Percentiles rank a stretch among this genome's conserved stretches.
These are phyloP conservation scores for Philaenus spumarius DNA, from an alignment of 1,140 invertebrate species.

Conservation along the genomic window DNA sequence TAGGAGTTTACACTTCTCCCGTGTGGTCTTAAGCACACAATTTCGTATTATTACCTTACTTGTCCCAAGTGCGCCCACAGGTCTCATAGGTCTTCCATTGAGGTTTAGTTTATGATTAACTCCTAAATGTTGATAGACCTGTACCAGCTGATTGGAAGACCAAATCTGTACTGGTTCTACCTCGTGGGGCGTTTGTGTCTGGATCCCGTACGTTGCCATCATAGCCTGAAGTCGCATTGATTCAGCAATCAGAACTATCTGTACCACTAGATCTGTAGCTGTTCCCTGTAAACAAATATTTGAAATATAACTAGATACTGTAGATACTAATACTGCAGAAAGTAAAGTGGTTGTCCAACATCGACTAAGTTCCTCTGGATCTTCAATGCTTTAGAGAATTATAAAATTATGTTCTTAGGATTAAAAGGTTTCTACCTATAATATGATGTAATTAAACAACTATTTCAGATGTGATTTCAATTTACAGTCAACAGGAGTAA, in stretches of 20 bases:
- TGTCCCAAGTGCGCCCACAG: slow-evolving; percentile 93
- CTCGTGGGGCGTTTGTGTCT: slow-evolving; percentile 96
- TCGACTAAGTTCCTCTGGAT: too few species aligned
- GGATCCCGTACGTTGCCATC: slow-evolving; percentile 98
- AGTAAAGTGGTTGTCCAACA: too few species aligned
- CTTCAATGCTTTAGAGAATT: too few species aligned
- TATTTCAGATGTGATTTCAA: too few species aligned
- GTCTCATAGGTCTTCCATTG: slow-evolving; percentile 82
- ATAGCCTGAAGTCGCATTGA: slow-evolving; percentile 95
- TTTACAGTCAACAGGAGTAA: too few species aligned
- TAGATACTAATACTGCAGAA: too few species aligned
- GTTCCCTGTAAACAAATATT: slow-evolving; percentile 62
- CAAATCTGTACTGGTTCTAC: slow-evolving; percentile 97
- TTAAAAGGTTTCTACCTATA: too few species aligned
- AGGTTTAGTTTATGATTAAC: slow-evolving; percentile 85
- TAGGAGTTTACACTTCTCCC: too few species aligned
- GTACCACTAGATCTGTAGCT: slow-evolving; percentile 92
- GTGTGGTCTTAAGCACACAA: too few species aligned
- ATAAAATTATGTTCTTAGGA: too few species aligned
- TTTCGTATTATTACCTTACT: slow-evolving; percentile 81
- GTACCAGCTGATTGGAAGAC: slow-evolving; percentile 91
- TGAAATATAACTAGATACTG: not conserved
- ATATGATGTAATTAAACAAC: too few species aligned
- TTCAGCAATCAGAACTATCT: slow-evolving; percentile 97
- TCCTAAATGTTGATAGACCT: slow-evolving; percentile 91